phyloP scores from a whole-genome alignment of 2,113 vertebrate genomes.

The Tringa solitaria region DNA sequence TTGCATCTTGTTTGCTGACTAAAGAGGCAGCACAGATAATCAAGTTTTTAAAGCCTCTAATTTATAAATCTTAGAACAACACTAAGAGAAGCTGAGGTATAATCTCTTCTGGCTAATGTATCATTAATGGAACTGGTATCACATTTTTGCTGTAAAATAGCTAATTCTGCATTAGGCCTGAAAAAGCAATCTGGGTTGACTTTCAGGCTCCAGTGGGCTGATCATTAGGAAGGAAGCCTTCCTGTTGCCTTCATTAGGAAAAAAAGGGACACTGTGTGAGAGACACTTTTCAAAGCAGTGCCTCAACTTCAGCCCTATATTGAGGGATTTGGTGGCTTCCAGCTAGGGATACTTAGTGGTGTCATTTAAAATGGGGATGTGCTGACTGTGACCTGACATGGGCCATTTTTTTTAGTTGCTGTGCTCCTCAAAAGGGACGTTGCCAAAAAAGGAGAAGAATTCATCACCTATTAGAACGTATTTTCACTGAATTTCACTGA shows the following conservation, averaged over 20 bases:
- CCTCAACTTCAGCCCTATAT: not conserved
- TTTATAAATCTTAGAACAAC: not conserved
- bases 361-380: not conserved
- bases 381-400: not conserved
- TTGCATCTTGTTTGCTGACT: not conserved
- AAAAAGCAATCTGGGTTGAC: not conserved
- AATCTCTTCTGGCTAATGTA: not conserved
- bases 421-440: not conserved
- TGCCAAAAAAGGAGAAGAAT: constrained; percentile 33
- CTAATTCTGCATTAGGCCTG: not conserved
- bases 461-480: not conserved
- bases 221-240: not conserved
- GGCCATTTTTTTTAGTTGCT: not conserved
- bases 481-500: too few species aligned
- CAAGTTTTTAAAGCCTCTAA: not conserved
- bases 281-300: not conserved
- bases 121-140: not conserved
- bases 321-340: not conserved
- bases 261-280: not conserved
- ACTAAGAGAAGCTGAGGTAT: not conserved
- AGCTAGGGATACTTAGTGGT: not conserved
- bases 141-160: not conserved
- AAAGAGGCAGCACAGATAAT: not conserved
- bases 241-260: not conserved
- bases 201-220: not conserved